Conservation (phyloP, 2,113 vertebrate genomes). For the Gorsachius goisagi region DNA sequence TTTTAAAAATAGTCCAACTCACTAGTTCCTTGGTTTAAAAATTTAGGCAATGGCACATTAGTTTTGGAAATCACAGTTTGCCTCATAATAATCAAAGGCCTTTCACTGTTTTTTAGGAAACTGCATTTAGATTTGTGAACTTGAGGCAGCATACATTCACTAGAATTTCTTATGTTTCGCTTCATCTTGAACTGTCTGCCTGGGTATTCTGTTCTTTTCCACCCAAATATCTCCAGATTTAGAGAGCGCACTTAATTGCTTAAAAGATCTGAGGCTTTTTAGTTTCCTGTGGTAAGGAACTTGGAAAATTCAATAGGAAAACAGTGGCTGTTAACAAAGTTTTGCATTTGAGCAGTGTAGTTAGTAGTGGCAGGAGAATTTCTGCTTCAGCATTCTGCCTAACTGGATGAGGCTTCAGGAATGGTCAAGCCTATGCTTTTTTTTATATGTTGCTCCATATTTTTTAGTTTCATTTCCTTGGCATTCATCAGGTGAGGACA, state of each 20-base stretch:
- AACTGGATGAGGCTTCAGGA: background rate
- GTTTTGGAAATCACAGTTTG: background rate
- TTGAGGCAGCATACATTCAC: background rate
- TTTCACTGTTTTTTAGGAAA: background rate
- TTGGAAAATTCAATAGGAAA: background rate
- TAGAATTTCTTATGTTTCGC: background rate
- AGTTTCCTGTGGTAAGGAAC: background rate
- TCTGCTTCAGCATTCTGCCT: background rate
- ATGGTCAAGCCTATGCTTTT: background rate
- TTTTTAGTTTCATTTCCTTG: background rate
- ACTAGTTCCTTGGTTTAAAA: background rate
- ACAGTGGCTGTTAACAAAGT: background rate
- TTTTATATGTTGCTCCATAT: background rate
- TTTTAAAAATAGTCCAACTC: background rate
- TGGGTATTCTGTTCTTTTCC: background rate
- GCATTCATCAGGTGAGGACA: background rate
- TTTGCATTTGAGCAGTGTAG: background rate
- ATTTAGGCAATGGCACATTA: background rate
- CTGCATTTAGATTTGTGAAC: background rate
- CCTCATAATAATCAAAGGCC: background rate
- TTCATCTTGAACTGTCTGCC: background rate
- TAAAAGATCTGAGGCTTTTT: background rate
- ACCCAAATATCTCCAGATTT: background rate
- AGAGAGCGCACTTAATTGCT: background rate
- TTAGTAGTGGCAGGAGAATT: background rate